Conservation (phyloP, 2,113 vertebrate species). For the Leucosticte australis region DNA sequence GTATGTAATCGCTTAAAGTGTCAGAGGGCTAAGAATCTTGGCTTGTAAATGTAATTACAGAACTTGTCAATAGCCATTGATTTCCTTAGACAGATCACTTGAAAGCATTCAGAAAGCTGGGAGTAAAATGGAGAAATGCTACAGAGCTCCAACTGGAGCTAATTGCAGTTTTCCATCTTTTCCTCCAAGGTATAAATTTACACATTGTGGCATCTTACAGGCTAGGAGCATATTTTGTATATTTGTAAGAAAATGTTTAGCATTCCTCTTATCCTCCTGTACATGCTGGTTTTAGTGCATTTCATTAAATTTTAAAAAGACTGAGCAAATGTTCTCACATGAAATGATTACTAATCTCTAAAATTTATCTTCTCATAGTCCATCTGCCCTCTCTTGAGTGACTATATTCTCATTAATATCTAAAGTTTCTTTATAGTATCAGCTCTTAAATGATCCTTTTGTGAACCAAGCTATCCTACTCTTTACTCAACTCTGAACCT, state of each 20-base stretch:
- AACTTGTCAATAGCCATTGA: conserved; percentile 71
- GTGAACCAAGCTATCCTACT: neutral
- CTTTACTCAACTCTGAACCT: neutral
- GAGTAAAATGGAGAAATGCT: neutral
- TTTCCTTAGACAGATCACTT: conserved; percentile 37
- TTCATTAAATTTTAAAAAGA: neutral
- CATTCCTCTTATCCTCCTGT: neutral
- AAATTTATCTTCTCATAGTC: neutral
- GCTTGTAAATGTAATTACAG: conserved; percentile 75
- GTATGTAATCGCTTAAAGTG: neutral
- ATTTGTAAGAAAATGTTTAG: neutral
- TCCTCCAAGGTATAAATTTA: neutral
- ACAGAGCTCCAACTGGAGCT: neutral
- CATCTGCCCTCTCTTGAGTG: neutral
- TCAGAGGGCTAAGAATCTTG: conserved; percentile 55
- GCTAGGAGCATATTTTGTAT: neutral
- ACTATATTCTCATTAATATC: neutral
- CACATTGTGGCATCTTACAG: neutral
- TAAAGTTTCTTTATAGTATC: neutral
- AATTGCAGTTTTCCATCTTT: neutral
- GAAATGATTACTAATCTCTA: neutral
- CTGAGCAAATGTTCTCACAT: neutral
- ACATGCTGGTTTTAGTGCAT: neutral
- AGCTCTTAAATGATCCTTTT: neutral
- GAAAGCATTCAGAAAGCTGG: conserved; percentile 17